These are phyloP conservation scores for Limnothrissa miodon DNA, from an alignment of 2,113 vertebrate species.

Conservation along the genomic window DNA sequence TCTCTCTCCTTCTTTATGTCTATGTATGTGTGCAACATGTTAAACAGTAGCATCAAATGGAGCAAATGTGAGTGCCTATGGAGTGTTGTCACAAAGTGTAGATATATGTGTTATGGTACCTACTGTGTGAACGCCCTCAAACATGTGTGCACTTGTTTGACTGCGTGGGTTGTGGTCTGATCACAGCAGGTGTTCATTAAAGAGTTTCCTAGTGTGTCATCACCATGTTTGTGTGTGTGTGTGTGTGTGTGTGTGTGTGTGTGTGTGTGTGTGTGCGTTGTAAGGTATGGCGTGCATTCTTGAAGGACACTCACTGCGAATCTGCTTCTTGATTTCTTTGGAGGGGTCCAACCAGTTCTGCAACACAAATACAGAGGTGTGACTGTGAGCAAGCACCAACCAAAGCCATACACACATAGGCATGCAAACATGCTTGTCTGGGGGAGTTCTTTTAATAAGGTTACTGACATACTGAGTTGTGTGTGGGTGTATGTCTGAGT, in stretches of 20 bases:
- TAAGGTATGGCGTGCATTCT: not conserved
- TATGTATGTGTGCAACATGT: not conserved
- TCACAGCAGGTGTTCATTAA: not conserved
- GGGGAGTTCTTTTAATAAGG: not conserved
- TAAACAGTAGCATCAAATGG: not conserved
- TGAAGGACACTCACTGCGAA: conserved; percentile 84
- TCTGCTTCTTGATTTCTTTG: conserved; percentile 99
- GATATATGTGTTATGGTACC: not conserved
- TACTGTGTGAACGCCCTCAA: not conserved
- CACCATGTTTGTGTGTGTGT: not conserved
- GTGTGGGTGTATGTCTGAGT: not conserved
- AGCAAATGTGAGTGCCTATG: not conserved
- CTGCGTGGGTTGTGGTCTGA: not conserved
- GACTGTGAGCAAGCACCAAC: not conserved
- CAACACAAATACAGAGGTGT: conserved; percentile 54
- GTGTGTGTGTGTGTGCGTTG: not conserved
- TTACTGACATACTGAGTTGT: not conserved
- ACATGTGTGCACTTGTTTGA: not conserved
- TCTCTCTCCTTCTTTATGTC: too few relatives aligned
- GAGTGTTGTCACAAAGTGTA: not conserved
- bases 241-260: not conserved
- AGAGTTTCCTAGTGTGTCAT: not conserved
- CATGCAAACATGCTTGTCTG: not conserved
- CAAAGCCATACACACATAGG: not conserved
- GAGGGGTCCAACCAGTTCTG: conserved; percentile 97